These are phyloP conservation scores for Acrocyrtus sp. DNA, from an alignment of 2,888 invertebrate genomes.

Conservation along the genomic window DNA sequence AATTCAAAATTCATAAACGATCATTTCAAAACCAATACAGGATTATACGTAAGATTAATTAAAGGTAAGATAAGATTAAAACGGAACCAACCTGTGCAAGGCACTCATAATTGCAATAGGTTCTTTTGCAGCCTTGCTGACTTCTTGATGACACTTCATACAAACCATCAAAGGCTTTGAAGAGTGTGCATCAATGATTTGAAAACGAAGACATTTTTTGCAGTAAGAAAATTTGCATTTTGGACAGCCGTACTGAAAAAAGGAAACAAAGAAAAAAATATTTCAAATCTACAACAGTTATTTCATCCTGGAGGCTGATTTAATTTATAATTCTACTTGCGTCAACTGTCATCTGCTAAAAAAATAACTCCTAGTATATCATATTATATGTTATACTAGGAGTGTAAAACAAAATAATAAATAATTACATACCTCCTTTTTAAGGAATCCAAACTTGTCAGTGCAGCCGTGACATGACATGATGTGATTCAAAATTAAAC, in stretches of 20 bases:
- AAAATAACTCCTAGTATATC: no score
- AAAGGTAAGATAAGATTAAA: background rate
- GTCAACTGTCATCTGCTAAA: no score
- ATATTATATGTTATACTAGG: background rate
- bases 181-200: constrained; percentile 64
- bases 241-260: constrained; percentile 81
- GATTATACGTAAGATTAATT: no score
- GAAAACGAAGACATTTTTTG: constrained; percentile 80
- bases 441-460: constrained; percentile 54
- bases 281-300: no score
- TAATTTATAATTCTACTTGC: no score
- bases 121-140: constrained; percentile 35
- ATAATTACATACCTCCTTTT: constrained; percentile 51
- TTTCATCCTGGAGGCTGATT: no score
- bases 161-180: constrained; percentile 26
- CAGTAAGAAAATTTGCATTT: constrained; percentile 87
- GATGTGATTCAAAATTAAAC: no score
- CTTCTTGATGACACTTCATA: constrained; percentile 10
- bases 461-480: constrained; percentile 59
- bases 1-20: no score
- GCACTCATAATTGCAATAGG: constrained; percentile 65
- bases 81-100: constrained; percentile 70
- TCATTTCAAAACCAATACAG: background rate
- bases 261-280: constrained; percentile 33
- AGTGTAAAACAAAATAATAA: constrained; percentile 1